Conservation (phyloP, 2,797 vertebrate species). For the Fundulus diaphanus region DNA sequence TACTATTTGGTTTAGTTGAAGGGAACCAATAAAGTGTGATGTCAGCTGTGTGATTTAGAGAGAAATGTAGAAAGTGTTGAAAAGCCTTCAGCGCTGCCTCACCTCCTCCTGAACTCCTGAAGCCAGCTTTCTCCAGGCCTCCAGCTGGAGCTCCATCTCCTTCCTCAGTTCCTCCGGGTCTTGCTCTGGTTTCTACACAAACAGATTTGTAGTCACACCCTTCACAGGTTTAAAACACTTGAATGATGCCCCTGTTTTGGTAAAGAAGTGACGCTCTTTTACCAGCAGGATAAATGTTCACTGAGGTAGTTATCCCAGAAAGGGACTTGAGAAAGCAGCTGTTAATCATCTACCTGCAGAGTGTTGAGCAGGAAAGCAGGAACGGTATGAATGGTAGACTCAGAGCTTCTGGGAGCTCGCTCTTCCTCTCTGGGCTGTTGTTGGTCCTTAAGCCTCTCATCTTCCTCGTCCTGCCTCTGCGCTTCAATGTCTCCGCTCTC, state of each 20-base stretch:
- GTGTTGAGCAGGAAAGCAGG: constrained; percentile 83
- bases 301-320: no score
- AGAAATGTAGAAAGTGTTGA: no score
- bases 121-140: constrained; percentile 86
- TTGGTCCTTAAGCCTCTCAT: constrained; percentile 65
- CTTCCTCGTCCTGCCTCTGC: constrained; percentile 71
- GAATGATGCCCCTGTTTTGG: not conserved
- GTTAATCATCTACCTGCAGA: constrained; percentile 50
- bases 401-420: constrained; percentile 80
- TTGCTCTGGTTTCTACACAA: constrained; percentile 75
- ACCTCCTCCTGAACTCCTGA: constrained; percentile 88
- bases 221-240: not conserved
- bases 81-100: constrained; percentile 22
- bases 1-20: no score
- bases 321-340: not conserved
- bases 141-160: constrained; percentile 93
- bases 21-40: no score
- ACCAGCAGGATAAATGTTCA: no score
- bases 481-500: constrained; percentile 83
- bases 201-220: not conserved
- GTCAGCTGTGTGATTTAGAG: no score
- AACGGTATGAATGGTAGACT: constrained; percentile 91
- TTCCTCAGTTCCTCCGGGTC: constrained; percentile 88
- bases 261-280: not conserved
- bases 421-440: constrained; percentile 64